Conservation (phyloP, 2,113 vertebrate species). For the Thunnus maccoyii region DNA sequence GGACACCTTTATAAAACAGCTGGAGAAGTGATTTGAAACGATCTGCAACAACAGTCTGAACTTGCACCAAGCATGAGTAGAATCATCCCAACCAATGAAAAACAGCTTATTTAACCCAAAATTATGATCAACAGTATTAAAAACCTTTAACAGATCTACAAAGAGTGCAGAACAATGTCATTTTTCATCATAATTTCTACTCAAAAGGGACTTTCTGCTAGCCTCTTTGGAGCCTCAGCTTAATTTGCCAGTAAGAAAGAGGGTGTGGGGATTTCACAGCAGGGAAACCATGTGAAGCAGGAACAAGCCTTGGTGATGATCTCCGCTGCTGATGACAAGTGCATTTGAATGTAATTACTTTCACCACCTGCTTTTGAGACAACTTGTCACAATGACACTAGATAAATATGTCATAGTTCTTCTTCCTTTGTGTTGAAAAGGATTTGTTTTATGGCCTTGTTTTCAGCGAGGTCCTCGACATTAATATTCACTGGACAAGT, state of each 20-base stretch:
- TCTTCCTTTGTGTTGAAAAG: conserved; percentile 47
- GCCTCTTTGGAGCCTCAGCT: conserved; percentile 31
- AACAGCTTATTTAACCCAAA: neutral
- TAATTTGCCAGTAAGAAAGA: conserved; percentile 52
- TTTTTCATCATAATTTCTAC: neutral
- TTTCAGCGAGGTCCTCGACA: conserved; percentile 37
- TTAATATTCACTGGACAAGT: conserved; percentile 45
- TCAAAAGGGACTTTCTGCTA: conserved; percentile 29
- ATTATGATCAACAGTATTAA: neutral
- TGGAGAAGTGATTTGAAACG: neutral
- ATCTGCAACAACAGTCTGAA: neutral
- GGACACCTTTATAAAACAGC: neutral
- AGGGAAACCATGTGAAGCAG: conserved; percentile 67
- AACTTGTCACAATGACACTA: conserved; percentile 72
- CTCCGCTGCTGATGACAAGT: conserved; percentile 69
- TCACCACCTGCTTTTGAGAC: conserved; percentile 54
- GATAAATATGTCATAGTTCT: conserved; percentile 59
- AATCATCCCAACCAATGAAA: conserved; percentile 19
- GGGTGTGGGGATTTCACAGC: conserved; percentile 64
- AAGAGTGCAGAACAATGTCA: neutral
- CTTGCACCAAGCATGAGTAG: too few relatives aligned
- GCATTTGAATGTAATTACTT: conserved; percentile 80
- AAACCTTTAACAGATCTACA: neutral
- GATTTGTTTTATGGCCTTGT: conserved; percentile 53
- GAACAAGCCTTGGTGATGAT: conserved; percentile 59